A percentile compares a stretch with the other conserved stretches of the same genome.
phyloP scores from a whole-genome alignment of 2,797 vertebrate species.

The Chrosomus eos region DNA sequence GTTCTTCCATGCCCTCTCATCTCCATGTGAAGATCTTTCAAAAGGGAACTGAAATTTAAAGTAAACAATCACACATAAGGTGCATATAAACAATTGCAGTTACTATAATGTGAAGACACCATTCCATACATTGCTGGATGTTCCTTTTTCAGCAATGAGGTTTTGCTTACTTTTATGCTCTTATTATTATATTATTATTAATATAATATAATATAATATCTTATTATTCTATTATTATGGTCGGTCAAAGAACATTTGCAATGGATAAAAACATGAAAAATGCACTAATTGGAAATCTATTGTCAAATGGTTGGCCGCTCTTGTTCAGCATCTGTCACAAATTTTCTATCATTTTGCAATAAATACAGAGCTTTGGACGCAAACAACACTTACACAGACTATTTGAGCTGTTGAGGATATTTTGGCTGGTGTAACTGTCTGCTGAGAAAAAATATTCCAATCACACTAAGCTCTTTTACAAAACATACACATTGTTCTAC shows the following conservation, averaged over 20 bases:
- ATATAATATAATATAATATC: too few species aligned
- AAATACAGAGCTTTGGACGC: background rate
- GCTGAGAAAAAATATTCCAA: background rate
- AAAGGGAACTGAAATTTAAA: background rate
- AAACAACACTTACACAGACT: background rate
- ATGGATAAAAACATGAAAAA: background rate
- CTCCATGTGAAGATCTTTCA: too few species aligned
- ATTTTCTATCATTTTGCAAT: background rate
- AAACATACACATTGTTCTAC: constrained; percentile 8
- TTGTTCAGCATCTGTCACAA: background rate
- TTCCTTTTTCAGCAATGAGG: background rate
- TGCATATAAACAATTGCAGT: background rate
- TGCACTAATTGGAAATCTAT: background rate
- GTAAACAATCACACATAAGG: background rate
- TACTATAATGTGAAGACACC: background rate
- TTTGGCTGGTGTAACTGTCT: background rate
- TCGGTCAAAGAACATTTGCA: background rate
- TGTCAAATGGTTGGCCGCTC: background rate
- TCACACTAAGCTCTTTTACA: background rate
- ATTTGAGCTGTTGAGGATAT: background rate
- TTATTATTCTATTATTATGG: too few species aligned
- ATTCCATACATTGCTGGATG: background rate
- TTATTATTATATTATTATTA: too few species aligned
- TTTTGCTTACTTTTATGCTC: background rate
- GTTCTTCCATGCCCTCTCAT: too few species aligned